Evolutionary conservation across 1,140 invertebrate species (phyloP).

Genomic region (Lordiphosa stackelbergi): DNA sequence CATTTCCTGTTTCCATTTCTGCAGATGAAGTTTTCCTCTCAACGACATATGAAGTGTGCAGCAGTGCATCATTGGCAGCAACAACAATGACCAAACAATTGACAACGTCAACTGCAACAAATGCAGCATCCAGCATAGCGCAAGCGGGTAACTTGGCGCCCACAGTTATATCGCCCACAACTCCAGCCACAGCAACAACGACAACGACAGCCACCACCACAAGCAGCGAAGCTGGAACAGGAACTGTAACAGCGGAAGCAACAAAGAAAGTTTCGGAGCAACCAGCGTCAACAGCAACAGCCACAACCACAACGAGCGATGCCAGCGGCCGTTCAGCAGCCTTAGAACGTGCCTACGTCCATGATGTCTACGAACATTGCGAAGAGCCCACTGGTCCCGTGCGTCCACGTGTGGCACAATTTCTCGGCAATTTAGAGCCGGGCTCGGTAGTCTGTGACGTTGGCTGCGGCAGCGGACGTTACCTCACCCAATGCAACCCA

Average conservation of each 20-base stretch:
- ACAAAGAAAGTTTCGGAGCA: constrained; percentile 29
- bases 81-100: constrained; percentile 69
- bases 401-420: constrained; percentile 91
- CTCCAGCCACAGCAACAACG: constrained; percentile 20
- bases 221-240: constrained; percentile 14
- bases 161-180: constrained; percentile 60
- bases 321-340: constrained; percentile 82
- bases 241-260: constrained; percentile 17
- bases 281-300: constrained; percentile 24
- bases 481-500: constrained; percentile 89
- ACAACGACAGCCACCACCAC: constrained; percentile 19
- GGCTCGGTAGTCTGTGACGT: constrained; percentile 95
- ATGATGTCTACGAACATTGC: constrained; percentile 94
- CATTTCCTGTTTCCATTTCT: constrained; percentile 13
- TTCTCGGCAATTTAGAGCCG: constrained; percentile 91
- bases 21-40: constrained; percentile 59
- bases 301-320: constrained; percentile 48
- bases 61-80: constrained; percentile 24
- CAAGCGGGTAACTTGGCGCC: constrained; percentile 59
- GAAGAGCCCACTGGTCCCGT: constrained; percentile 84
- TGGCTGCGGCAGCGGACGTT: constrained; percentile 96
- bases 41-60: constrained; percentile 46
- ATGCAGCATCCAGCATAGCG: constrained; percentile 57
- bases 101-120: constrained; percentile 59
- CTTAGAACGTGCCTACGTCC: constrained; percentile 95